Evolutionary conservation across 2,113 vertebrate species (phyloP), one percentile per base, ranked within the genome.

Genomic region (Platichthys flesus): DNA sequence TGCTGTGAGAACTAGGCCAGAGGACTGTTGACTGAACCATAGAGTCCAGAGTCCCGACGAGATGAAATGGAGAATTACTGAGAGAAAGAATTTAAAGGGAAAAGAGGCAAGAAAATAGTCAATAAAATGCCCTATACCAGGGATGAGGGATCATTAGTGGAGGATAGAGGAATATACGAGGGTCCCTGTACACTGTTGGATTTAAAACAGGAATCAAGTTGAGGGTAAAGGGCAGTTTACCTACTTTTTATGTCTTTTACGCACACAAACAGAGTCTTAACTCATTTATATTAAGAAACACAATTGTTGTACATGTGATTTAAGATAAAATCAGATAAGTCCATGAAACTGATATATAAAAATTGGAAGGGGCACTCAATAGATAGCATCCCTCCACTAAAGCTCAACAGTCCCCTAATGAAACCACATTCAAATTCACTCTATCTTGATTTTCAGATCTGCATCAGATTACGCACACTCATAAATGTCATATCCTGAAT

Each of bases 1-100:
- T 54, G 59, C 72, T 81, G 68, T 89, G 87, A 91, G 89, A 90
- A 90, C 85, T 89, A 89, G 89, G 89, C 78, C 89, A 92, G 78
- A 73, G 81, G 70, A 76, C 77, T 80, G 69, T 52, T 85, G 83
- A 76, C 79, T 78, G 76, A 57, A 72, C 62, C 71, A 65, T 56
- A 60, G 77, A 86, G 86, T 84, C 68, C 15, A 66, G 61, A 85
- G 82, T 85, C 83, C 73, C 49, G 56, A 67, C 51, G 31, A 69
- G 65, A 80, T 72, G 63, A 86, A 81, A 78, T 42, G 28, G 59
- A 78, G 79, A 74, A 85, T 83, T 71, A 76, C 45, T 21, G 26
- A 31, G 45, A 24, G 54, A 72, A 58, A 35, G 18, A 54, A 10
- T 8, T 18, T 13, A 14, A 20, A 23, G 14, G 71, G 35, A 45